phyloP scores from a whole-genome alignment of 2,888 invertebrate genomes.

The Dicyrtomina minuta region DNA sequence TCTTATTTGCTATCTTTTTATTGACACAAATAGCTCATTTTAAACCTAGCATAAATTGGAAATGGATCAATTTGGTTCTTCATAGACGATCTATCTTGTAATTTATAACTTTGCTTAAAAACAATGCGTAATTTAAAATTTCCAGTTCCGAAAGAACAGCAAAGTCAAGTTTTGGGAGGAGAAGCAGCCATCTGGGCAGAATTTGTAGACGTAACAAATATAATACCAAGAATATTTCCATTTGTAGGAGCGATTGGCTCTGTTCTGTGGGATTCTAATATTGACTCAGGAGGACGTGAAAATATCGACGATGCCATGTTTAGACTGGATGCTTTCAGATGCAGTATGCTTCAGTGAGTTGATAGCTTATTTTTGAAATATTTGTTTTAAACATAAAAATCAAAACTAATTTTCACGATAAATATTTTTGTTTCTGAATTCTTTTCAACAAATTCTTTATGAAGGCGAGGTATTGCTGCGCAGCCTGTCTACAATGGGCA shows the following conservation, averaged over 20 bases:
- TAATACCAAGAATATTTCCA: conserved; percentile 72
- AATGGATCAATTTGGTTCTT: too few species aligned
- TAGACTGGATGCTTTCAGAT: conserved; percentile 73
- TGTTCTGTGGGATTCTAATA: conserved; percentile 70
- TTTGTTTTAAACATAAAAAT: background rate
- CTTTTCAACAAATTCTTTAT: too few species aligned
- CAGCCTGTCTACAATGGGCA: conserved; percentile 20
- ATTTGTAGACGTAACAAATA: conserved; percentile 67
- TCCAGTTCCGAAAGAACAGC: conserved; percentile 55
- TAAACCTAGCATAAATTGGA: too few species aligned
- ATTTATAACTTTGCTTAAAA: background rate
- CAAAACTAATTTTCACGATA: too few species aligned
- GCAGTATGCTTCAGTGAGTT: conserved; percentile 64
- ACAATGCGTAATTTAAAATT: conserved; percentile 8
- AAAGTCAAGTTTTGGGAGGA: conserved; percentile 75
- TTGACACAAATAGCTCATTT: too few species aligned
- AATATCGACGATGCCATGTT: conserved; percentile 70
- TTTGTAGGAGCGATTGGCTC: conserved; percentile 83
- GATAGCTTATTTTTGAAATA: background rate
- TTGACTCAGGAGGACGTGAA: conserved; percentile 55
- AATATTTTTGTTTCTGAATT: too few species aligned
- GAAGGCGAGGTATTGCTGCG: conserved; percentile 14
- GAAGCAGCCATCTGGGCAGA: conserved; percentile 88
- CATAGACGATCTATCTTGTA: too few species aligned
- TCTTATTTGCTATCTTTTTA: too few species aligned